phyloP scores from a whole-genome alignment of 2,113 vertebrate species.

The Eulemur rufifrons region DNA sequence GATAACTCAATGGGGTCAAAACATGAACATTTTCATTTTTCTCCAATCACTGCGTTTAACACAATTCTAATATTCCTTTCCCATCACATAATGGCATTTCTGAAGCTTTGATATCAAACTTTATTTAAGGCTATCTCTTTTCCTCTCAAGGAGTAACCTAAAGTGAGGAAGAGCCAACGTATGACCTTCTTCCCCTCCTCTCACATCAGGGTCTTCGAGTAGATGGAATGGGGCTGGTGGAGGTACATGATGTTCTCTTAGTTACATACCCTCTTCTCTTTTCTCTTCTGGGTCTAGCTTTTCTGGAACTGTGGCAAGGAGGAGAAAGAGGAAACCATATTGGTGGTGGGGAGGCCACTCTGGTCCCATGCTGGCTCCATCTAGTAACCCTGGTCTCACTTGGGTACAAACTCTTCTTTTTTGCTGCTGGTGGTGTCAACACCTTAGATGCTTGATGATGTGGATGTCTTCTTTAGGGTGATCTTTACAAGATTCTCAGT shows the following conservation, averaged over 20 bases:
- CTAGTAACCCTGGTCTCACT: too few relatives aligned
- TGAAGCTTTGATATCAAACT: neutral
- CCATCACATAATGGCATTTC: neutral
- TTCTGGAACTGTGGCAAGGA: neutral
- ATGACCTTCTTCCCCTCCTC: neutral
- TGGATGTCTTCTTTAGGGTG: neutral
- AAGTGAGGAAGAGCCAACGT: neutral
- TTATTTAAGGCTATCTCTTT: neutral
- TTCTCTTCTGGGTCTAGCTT: neutral
- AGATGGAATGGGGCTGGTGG: accelerated
- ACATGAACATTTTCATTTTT: neutral
- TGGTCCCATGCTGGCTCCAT: neutral
- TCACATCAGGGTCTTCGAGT: neutral
- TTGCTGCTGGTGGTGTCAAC: neutral
- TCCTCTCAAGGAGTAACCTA: neutral
- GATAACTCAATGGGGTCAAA: neutral
- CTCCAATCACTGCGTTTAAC: neutral
- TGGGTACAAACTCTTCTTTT: neutral
- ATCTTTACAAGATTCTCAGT: neutral
- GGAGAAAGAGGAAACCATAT: neutral
- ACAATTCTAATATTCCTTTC: neutral
- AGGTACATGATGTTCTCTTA: too few relatives aligned
- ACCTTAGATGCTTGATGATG: neutral
- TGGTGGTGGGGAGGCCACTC: neutral
- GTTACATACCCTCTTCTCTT: neutral